Evolutionary conservation across 2,888 invertebrate species (phyloP).

Genomic region (Pantelozetes paolii): DNA sequence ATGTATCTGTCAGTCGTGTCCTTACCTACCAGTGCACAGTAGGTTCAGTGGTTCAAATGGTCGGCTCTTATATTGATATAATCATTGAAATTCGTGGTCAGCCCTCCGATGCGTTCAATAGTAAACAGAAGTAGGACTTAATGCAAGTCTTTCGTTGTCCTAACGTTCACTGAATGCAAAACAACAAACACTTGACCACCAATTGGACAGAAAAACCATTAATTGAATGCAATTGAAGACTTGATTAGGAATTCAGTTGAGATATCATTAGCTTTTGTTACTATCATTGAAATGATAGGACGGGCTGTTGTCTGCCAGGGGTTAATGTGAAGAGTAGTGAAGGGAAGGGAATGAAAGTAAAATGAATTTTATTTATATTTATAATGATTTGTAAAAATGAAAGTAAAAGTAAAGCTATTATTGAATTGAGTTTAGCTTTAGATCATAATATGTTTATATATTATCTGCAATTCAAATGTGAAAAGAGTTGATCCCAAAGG

Average conservation of each 20-base stretch:
- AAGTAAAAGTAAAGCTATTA: no score
- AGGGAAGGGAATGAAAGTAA: no score
- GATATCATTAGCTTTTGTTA: no score
- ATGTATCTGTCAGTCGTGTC: constrained; percentile 4
- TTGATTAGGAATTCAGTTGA: neutral
- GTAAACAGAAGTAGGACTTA: neutral
- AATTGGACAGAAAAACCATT: constrained; percentile 6
- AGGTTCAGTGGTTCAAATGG: neutral
- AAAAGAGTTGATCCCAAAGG: no score
- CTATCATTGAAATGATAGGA: no score
- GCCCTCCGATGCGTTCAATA: neutral
- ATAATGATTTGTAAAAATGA: no score
- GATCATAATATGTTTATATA: no score
- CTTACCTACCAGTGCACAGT: no score
- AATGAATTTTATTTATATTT: neutral
- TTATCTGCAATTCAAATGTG: no score
- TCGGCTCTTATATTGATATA: neutral
- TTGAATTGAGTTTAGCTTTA: no score
- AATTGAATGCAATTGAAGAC: neutral
- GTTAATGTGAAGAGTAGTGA: no score
- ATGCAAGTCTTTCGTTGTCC: neutral
- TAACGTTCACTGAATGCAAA: neutral
- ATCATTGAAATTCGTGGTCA: constrained; percentile 22
- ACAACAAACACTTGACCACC: neutral
- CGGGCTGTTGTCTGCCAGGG: no score